Conservation (phyloP, 2,113 vertebrate species). For the Phalacrocorax pelagicus region DNA sequence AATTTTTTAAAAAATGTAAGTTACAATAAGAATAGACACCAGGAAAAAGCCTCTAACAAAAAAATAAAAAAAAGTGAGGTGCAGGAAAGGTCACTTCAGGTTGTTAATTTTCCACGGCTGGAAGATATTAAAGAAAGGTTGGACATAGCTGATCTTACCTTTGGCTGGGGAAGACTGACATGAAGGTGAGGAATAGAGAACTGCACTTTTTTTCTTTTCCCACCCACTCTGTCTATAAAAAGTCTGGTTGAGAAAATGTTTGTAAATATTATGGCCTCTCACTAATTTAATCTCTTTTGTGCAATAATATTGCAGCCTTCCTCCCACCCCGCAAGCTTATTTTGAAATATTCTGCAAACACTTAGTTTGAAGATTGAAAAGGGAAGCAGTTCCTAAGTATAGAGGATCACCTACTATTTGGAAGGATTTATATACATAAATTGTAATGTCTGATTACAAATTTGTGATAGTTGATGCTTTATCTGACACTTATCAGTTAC, state of each 20-base stretch:
- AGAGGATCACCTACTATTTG: not conserved
- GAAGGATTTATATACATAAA: not conserved
- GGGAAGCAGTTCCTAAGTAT: not conserved
- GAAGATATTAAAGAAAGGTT: not conserved
- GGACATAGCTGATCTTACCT: not conserved
- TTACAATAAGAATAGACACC: not conserved
- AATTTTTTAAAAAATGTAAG: not conserved
- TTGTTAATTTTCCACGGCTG: not conserved
- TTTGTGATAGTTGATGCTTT: not conserved
- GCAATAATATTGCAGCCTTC: not conserved
- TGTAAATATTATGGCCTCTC: not conserved
- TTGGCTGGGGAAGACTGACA: not conserved
- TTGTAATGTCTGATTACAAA: not conserved
- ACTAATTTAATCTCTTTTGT: not conserved
- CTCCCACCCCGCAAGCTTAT: fast-evolving
- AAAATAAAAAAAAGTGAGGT: not conserved
- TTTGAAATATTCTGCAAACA: not conserved
- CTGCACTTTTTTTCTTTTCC: not conserved
- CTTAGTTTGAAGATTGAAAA: not conserved
- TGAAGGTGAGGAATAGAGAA: not conserved
- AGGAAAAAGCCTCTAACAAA: not conserved
- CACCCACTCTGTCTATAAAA: not conserved
- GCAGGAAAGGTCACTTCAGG: fast-evolving
- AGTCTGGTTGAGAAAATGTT: not conserved
- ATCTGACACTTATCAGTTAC: too few relatives aligned